Evolutionary conservation across 2,797 vertebrate genomes (phyloP).

Genomic region (Ceyx erithaca): DNA sequence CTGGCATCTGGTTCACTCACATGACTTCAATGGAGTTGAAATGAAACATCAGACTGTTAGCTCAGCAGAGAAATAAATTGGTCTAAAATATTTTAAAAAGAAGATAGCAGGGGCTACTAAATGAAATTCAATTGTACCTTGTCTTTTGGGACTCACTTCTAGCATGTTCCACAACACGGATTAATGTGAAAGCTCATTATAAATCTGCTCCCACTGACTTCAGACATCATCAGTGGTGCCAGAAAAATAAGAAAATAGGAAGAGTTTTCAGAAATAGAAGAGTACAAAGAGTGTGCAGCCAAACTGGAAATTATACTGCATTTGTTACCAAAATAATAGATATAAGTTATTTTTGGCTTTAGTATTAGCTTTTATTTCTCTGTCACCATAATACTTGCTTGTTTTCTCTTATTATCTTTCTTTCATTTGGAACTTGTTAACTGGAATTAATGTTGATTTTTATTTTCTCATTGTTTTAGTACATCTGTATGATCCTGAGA

Average conservation of each 20-base stretch:
- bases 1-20: not conserved
- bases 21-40: not conserved
- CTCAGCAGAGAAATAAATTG: slow-evolving; percentile 5
- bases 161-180: not conserved
- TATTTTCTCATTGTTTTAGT: not conserved
- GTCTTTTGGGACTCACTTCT: not conserved
- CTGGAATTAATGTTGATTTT: not conserved
- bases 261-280: slow-evolving; percentile 8
- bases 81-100: slow-evolving; percentile 32
- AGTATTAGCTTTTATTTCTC: not conserved
- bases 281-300: not conserved
- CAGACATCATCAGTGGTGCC: not conserved
- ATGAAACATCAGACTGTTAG: not conserved
- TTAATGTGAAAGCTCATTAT: slow-evolving; percentile 7
- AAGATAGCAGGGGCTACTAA: not conserved
- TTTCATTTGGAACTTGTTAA: not conserved
- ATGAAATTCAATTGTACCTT: not conserved
- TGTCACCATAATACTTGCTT: not conserved
- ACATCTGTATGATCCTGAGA: not conserved
- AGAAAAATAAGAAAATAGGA: slow-evolving; percentile 30
- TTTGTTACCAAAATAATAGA: not conserved
- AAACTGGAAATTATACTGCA: not conserved
- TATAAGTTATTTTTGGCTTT: not conserved
- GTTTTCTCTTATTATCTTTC: not conserved
- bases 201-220: slow-evolving; percentile 38